Base-by-base conservation (phyloP, 2,113 vertebrate species). In the Cettia cetti region DNA sequence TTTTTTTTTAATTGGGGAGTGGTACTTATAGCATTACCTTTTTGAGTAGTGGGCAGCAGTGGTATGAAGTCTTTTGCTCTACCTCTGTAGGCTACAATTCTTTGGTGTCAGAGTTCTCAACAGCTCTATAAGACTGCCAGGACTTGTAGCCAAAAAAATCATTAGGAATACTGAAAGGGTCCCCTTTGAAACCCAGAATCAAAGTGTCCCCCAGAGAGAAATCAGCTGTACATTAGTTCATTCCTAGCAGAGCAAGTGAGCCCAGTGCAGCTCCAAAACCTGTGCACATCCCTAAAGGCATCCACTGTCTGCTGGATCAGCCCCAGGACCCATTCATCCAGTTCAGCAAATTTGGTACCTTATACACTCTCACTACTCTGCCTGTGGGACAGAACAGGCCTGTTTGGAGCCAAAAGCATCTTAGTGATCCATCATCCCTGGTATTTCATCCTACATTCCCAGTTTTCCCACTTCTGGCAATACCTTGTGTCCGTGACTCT, bases 21-120 rank as follows among this genome's bases (percentile, higher is more conserved):
- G 81, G 63, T 70, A 95, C 31, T 97, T 95, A 88, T 44, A 95
- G 95, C 65, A 91, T 75, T 89, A 54, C n/a, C 52, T 69, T 83
- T 70, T 35, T 63, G 68, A 70, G 71, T 13, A 63, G 68, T 19
- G 49, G 82, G 59, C 52, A 82, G 68, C 40, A 59, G 31, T 9
- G 69, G 20, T 53, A 64, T 0, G 4, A 92, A 78, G 14, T 31
- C 20, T 75, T 94, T 74, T 71, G 17, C 75, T 83, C 15, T 30
- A 83, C 40, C 35, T 71, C 40, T 68, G 59, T 14, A 66, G 50
- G 77, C 35, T 54, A 23, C 54, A 10, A 8, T 70, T 68, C 42
- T 70, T 64, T 39, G 56, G 78, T 84, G 47, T 79, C 44, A 65
- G 42, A 79, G 72, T 14, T 42, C 21, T 31, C 27, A 69, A 24